Conservation (phyloP, 2,797 vertebrate genomes). For the Nothura maculosa region DNA sequence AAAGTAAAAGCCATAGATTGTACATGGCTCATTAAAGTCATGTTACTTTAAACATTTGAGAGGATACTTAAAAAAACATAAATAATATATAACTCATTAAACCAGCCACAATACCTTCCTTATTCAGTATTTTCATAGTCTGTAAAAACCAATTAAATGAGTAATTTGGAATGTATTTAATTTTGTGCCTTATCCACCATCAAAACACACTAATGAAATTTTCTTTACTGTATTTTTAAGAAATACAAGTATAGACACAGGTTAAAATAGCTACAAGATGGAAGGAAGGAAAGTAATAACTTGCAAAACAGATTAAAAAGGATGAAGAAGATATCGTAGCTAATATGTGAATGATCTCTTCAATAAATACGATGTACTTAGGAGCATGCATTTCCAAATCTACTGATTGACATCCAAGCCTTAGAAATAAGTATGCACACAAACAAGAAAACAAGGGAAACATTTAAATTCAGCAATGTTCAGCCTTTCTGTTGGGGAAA, state of each 20-base stretch:
- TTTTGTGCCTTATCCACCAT: not conserved
- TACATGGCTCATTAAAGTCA: constrained; percentile 27
- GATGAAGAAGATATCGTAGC: not conserved
- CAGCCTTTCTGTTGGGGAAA: not conserved
- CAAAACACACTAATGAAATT: not conserved
- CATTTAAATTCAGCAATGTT: not conserved
- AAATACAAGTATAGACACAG: not conserved
- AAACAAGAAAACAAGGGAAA: not conserved
- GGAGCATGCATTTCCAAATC: not conserved
- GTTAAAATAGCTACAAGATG: not conserved
- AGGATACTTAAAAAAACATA: constrained; percentile 26
- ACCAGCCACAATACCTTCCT: not conserved
- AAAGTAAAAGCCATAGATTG: not conserved
- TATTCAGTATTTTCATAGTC: not conserved
- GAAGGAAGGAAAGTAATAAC: not conserved
- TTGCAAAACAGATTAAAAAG: not conserved
- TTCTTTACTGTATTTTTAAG: not conserved
- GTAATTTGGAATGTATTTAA: not conserved
- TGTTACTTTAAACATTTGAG: constrained; percentile 27
- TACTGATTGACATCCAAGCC: not conserved
- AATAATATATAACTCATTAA: constrained; percentile 41
- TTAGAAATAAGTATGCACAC: not conserved
- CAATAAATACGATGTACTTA: not conserved
- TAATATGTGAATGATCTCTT: not conserved
- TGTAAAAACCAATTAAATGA: not conserved